phyloP scores from a whole-genome alignment of 2,797 vertebrate species.

The Ispidina picta region DNA sequence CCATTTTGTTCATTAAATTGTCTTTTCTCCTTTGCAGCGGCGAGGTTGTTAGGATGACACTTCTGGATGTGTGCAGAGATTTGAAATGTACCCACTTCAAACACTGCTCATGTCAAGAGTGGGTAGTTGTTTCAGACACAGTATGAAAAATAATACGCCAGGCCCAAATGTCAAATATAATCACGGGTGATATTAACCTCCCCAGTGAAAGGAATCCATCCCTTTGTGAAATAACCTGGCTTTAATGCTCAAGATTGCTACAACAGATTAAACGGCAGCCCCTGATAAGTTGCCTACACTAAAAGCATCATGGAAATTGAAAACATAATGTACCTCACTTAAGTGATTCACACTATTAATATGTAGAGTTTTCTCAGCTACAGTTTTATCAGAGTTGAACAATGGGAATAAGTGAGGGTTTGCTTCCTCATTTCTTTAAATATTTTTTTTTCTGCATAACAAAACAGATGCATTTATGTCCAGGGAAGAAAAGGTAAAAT shows the following conservation, averaged over 20 bases:
- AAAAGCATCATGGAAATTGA: slow-evolving; percentile 67
- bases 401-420: background rate
- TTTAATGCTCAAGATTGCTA: slow-evolving; percentile 61
- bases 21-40: slow-evolving; percentile 11
- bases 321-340: slow-evolving; percentile 59
- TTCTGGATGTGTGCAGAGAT: slow-evolving; percentile 30
- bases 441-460: background rate
- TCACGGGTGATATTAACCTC: slow-evolving; percentile 48
- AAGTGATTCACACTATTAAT: slow-evolving; percentile 71
- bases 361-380: slow-evolving; percentile 34
- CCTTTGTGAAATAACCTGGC: slow-evolving; percentile 54
- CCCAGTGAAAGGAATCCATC: slow-evolving; percentile 35
- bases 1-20: slow-evolving; percentile 29
- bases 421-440: background rate
- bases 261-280: slow-evolving; percentile 48
- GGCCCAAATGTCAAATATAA: slow-evolving; percentile 69
- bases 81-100: slow-evolving; percentile 54
- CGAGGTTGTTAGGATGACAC: slow-evolving; percentile 24
- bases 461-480: background rate
- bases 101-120: slow-evolving; percentile 4
- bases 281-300: slow-evolving; percentile 47
- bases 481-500: background rate
- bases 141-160: slow-evolving; percentile 28
- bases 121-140: slow-evolving; percentile 21
- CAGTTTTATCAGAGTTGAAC: background rate